phyloP scores from a whole-genome alignment of 2,888 invertebrate genomes.

The Apodemia mormo region DNA sequence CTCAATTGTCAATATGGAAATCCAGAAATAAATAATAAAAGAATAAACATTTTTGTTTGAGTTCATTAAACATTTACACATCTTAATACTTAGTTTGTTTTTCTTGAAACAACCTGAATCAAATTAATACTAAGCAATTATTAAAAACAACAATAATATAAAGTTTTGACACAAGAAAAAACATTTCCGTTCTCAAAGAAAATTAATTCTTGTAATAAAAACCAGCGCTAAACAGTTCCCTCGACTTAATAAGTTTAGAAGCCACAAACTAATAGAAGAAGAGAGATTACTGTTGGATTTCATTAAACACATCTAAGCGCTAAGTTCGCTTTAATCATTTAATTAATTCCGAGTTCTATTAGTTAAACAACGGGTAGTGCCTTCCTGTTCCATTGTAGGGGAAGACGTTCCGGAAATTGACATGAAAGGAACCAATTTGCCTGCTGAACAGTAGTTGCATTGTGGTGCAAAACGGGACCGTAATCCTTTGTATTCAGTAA shows the following conservation, averaged over 20 bases:
- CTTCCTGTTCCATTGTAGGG: conserved; percentile 42
- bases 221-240: background rate
- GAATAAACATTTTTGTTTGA: too few relatives aligned
- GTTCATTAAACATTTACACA: too few relatives aligned
- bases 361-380: conserved; percentile 37
- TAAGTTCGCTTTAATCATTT: conserved; percentile 31
- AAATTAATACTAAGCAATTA: too few relatives aligned
- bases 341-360: conserved; percentile 41
- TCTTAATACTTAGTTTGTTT: too few relatives aligned
- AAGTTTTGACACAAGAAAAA: too few relatives aligned
- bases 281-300: conserved; percentile 8
- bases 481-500: conserved; percentile 29
- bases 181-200: background rate
- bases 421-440: conserved; percentile 72
- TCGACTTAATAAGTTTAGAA: conserved; percentile 11
- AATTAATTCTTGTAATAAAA: conserved; percentile 1
- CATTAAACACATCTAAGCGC: conserved; percentile 11
- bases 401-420: conserved; percentile 58
- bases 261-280: conserved; percentile 2
- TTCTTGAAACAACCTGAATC: too few relatives aligned
- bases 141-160: too few relatives aligned
- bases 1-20: too few relatives aligned
- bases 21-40: too few relatives aligned
- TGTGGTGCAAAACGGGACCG: conserved; percentile 13
- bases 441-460: conserved; percentile 45